These are phyloP conservation scores for Neocrepidodera transversa DNA, from an alignment of 2,888 invertebrate genomes.

Conservation along the genomic window DNA sequence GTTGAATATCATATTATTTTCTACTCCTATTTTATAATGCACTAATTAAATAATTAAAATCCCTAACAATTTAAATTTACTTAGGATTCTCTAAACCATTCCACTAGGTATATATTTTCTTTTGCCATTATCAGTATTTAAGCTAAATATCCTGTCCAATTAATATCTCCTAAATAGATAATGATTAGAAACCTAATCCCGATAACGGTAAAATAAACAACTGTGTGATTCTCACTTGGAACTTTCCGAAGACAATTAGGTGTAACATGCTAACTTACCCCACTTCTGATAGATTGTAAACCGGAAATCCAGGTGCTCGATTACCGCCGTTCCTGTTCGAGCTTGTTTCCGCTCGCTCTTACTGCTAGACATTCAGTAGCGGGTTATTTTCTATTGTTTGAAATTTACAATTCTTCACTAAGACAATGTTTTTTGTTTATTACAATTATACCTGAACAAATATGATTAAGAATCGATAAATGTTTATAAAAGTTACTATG, in stretches of 20 bases:
- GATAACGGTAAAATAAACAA: constrained; percentile 9
- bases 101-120: neutral
- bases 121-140: neutral
- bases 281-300: constrained; percentile 22
- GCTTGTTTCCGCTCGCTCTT: neutral
- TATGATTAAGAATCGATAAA: too few relatives aligned
- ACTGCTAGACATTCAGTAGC: neutral
- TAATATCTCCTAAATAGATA: neutral
- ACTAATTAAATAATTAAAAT: too few relatives aligned
- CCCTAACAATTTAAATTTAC: too few relatives aligned
- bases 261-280: constrained; percentile 23
- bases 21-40: too few relatives aligned
- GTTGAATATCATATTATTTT: too few relatives aligned
- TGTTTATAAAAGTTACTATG: too few relatives aligned
- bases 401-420: too few relatives aligned
- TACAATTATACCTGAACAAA: too few relatives aligned
- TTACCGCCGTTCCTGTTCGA: neutral
- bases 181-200: neutral
- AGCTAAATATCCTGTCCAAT: neutral
- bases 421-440: too few relatives aligned
- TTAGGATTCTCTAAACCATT: neutral
- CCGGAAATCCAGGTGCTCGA: constrained; percentile 25
- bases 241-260: constrained; percentile 22
- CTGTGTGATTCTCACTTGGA: constrained; percentile 18
- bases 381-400: too few relatives aligned